phyloP scores from a whole-genome alignment of 2,888 invertebrate species.

The Drosophila phalerata region DNA sequence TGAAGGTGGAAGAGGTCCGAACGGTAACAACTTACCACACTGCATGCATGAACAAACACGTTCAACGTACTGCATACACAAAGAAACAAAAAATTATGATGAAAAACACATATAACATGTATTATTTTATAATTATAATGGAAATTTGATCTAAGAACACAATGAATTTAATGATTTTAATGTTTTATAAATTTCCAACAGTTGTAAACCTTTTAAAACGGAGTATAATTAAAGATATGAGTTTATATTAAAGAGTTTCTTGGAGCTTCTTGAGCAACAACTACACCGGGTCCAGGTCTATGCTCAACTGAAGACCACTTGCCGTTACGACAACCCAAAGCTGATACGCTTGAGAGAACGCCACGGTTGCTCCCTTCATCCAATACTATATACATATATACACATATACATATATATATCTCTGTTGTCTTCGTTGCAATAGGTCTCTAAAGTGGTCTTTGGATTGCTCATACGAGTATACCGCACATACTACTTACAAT shows the following conservation, averaged over 20 bases:
- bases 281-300: slow-evolving; percentile 59
- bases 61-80: slow-evolving; percentile 28
- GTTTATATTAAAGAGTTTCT: neutral
- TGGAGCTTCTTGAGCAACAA: slow-evolving; percentile 34
- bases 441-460: slow-evolving; percentile 36
- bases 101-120: neutral
- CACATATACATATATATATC: slow-evolving; percentile 2
- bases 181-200: neutral
- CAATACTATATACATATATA: neutral
- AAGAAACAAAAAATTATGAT: slow-evolving; percentile 15
- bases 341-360: slow-evolving; percentile 79
- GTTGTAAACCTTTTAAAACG: neutral
- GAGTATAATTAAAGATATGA: neutral
- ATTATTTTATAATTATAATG: neutral
- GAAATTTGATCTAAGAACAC: neutral
- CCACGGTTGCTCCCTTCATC: slow-evolving; percentile 46
- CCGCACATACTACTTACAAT: neutral
- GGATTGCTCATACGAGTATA: slow-evolving; percentile 30
- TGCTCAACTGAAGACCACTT: slow-evolving; percentile 76
- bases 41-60: slow-evolving; percentile 64
- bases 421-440: slow-evolving; percentile 47
- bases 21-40: slow-evolving; percentile 63
- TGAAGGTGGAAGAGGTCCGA: slow-evolving; percentile 40
- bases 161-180: neutral
- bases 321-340: slow-evolving; percentile 72